These are phyloP conservation scores for Trissonchulus sp. DNA, from an alignment of 2,888 invertebrate genomes.

Conservation along the genomic window DNA sequence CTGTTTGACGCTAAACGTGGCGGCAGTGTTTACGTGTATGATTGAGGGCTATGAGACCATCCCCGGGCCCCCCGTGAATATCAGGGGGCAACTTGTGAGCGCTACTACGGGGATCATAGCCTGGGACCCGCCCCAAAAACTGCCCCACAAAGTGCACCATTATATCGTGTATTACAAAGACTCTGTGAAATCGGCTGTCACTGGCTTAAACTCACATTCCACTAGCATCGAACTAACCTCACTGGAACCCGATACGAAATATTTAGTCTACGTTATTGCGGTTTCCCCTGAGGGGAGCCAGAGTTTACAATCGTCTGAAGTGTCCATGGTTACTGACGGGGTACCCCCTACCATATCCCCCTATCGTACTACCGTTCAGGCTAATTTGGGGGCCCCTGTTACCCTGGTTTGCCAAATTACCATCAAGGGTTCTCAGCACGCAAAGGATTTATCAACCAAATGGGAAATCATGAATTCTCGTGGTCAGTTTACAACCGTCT, in stretches of 20 bases:
- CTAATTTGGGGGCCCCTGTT: constrained; percentile 27
- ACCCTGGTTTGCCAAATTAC: constrained; percentile 33
- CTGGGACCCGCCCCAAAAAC: constrained; percentile 20
- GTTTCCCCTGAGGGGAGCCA: constrained; percentile 23
- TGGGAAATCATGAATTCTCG: neutral
- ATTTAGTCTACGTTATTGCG: constrained; percentile 36
- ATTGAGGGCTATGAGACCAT: constrained; percentile 38
- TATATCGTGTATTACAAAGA: constrained; percentile 3
- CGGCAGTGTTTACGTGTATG: constrained; percentile 43
- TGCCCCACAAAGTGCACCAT: neutral
- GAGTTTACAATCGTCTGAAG: constrained; percentile 33
- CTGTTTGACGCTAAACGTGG: constrained; percentile 44
- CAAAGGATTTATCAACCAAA: neutral
- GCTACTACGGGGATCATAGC: neutral
- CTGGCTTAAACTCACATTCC: constrained; percentile 28
- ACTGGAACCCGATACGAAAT: constrained; percentile 33
- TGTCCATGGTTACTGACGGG: constrained; percentile 32
- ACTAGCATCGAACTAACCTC: neutral
- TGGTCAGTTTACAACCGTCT: neutral
- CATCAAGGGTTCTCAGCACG: constrained; percentile 16
- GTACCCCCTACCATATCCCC: constrained; percentile 14
- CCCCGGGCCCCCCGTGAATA: constrained; percentile 41
- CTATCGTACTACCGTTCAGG: constrained; percentile 25
- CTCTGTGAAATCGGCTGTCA: neutral
- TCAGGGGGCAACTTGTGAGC: neutral